Conservation (phyloP, 2,113 vertebrate genomes). For the Cricetomys ansorgei region DNA sequence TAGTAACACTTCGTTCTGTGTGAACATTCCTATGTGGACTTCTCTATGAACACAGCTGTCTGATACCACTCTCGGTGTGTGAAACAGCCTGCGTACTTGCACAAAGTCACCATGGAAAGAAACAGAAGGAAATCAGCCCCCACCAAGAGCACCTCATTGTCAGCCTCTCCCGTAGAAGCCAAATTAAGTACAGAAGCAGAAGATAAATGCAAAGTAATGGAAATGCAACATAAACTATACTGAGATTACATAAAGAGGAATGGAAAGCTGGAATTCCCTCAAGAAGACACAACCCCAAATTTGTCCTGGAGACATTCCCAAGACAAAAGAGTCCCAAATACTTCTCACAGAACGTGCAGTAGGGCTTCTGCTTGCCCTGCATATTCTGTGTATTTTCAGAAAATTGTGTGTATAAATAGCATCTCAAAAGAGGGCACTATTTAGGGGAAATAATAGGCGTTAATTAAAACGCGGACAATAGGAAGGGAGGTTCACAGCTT, state of each 20-base stretch:
- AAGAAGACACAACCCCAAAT: constrained; percentile 66
- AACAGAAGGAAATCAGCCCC: constrained; percentile 7
- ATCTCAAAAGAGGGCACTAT: constrained; percentile 85
- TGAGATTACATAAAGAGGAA: constrained; percentile 67
- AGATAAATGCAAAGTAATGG: constrained; percentile 56
- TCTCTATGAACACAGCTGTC: not conserved
- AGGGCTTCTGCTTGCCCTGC: constrained; percentile 81
- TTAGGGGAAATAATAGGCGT: constrained; percentile 87
- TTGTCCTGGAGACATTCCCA: constrained; percentile 63
- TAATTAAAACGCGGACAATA: constrained; percentile 90
- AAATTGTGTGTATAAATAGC: constrained; percentile 86
- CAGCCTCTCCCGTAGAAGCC: not conserved
- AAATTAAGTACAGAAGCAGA: constrained; percentile 33
- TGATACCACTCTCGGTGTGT: not conserved
- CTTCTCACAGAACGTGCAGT: constrained; percentile 64
- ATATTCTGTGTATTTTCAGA: constrained; percentile 84
- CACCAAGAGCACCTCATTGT: constrained; percentile 22
- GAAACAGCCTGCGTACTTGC: not conserved
- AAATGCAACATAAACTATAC: constrained; percentile 69
- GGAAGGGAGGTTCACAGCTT: constrained; percentile 82
- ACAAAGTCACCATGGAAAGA: constrained; percentile 7
- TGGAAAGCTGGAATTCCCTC: constrained; percentile 51
- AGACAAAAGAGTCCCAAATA: constrained; percentile 78
- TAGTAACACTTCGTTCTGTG: not conserved
- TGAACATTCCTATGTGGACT: not conserved